These are phyloP conservation scores for Balaeniceps rex DNA, from an alignment of 2,113 vertebrate species.

Conservation along the genomic window DNA sequence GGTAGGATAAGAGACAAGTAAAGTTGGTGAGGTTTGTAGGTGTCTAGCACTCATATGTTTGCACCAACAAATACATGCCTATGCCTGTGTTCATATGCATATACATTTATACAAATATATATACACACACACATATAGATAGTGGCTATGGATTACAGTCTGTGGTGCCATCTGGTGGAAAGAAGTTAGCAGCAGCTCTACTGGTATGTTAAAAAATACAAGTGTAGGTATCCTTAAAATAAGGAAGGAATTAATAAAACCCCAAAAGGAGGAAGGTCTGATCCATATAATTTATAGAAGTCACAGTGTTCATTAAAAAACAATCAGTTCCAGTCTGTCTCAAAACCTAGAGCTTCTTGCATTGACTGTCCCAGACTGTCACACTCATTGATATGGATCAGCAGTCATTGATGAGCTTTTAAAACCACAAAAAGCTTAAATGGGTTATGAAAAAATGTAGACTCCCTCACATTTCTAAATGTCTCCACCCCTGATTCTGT, in stretches of 20 bases:
- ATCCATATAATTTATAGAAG: neutral
- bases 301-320: neutral
- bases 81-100: neutral
- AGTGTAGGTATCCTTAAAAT: neutral
- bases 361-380: neutral
- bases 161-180: constrained; percentile 79
- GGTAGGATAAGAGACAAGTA: neutral
- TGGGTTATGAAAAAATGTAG: neutral
- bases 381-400: neutral
- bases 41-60: neutral
- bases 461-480: neutral
- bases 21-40: neutral
- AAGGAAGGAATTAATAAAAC: neutral
- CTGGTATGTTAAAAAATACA: neutral
- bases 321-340: neutral
- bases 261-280: neutral
- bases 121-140: neutral
- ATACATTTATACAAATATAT: neutral
- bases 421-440: neutral
- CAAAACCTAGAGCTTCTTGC: neutral
- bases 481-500: neutral
- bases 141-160: constrained; percentile 49
- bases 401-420: neutral
- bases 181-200: constrained; percentile 17
- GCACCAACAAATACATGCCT: neutral